Evolutionary conservation across 1,140 invertebrate genomes (phyloP).

Genomic region (Zaprionus gabonicus): DNA sequence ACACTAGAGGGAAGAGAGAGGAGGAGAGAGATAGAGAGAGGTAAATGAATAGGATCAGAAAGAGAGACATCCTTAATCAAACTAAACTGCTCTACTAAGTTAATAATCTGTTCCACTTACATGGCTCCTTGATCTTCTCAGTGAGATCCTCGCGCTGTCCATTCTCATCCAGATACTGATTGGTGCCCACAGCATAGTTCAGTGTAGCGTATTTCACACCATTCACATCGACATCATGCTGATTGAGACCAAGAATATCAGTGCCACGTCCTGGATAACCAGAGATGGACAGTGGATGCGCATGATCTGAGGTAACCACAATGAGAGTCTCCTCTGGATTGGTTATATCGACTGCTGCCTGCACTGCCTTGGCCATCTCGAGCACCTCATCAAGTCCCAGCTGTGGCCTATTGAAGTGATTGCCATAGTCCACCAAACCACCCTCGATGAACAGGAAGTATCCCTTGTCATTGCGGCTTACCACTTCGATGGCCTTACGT

Average conservation of each 20-base stretch:
- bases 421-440: conserved; percentile 90
- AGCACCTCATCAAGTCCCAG: conserved; percentile 89
- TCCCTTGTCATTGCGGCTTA: conserved; percentile 88
- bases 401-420: conserved; percentile 88
- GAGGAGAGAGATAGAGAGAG: neutral
- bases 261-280: conserved; percentile 90
- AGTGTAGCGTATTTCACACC: conserved; percentile 87
- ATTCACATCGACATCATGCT: conserved; percentile 65
- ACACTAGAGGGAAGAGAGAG: conserved; percentile 46
- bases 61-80: neutral
- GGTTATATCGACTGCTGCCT: conserved; percentile 86
- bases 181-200: conserved; percentile 88
- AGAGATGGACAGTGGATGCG: conserved; percentile 88
- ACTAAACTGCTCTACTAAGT: neutral
- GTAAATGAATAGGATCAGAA: neutral
- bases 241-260: conserved; percentile 86
- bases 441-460: conserved; percentile 88
- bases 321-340: conserved; percentile 87
- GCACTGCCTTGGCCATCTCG: conserved; percentile 88
- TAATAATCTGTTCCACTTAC: conserved; percentile 20
- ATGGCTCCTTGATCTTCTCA: conserved; percentile 35
- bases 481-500: conserved; percentile 89
- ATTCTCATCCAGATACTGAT: conserved; percentile 84
- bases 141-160: conserved; percentile 63
- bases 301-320: conserved; percentile 89